These are phyloP conservation scores for Xenentodon cancila DNA, from an alignment of 2,797 vertebrate species.

Conservation along the genomic window DNA sequence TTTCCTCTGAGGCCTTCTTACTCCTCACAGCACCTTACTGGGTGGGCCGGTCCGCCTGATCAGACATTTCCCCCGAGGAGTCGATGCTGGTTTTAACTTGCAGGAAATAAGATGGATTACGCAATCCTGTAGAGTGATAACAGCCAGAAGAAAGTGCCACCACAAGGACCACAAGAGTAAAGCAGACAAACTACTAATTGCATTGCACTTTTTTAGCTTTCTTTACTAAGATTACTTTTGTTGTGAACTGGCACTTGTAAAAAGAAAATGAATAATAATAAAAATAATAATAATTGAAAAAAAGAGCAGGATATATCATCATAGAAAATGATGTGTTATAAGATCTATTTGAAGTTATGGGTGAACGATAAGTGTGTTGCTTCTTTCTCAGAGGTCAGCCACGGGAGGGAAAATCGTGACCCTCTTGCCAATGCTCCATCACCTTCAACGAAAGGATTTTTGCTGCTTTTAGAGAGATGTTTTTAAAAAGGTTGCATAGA, in stretches of 20 bases:
- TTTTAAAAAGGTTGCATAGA: no score
- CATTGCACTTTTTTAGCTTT: no score
- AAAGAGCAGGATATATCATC: neutral
- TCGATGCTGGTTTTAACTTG: conserved; percentile 50
- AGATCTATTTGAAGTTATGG: neutral
- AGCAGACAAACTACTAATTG: conserved; percentile 24
- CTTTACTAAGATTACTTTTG: no score
- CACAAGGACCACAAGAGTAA: conserved; percentile 53
- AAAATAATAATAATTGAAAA: no score
- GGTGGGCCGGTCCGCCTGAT: conserved; percentile 13
- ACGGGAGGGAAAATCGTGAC: neutral
- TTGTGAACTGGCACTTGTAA: no score
- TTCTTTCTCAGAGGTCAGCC: neutral
- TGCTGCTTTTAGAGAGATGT: no score
- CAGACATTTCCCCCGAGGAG: conserved; percentile 35
- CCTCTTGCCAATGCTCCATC: neutral
- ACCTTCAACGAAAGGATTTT: no score
- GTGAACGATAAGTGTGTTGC: neutral
- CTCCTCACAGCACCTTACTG: conserved; percentile 1
- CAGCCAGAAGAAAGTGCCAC: conserved; percentile 61
- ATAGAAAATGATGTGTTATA: neutral
- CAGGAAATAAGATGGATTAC: conserved; percentile 48
- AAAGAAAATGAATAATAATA: no score
- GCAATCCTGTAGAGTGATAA: conserved; percentile 16
- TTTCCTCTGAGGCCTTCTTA: neutral